These are phyloP conservation scores for Dicroscelio sp. DNA, from an alignment of 2,888 invertebrate genomes.

Conservation along the genomic window DNA sequence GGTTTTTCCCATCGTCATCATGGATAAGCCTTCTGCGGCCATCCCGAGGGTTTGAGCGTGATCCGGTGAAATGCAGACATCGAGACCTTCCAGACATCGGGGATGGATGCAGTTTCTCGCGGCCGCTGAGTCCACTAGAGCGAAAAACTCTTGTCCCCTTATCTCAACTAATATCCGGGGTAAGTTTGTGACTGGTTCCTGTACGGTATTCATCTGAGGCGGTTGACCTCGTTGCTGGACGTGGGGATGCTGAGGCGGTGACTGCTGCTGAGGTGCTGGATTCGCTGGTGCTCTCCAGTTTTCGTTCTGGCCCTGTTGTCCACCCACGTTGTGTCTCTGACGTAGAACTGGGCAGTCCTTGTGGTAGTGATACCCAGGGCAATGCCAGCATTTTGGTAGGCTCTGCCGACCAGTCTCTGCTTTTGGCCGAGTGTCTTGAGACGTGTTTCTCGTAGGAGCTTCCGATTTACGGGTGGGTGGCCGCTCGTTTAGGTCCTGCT, in stretches of 20 bases:
- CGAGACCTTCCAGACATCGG: not conserved
- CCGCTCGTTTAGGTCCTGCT: too few relatives aligned
- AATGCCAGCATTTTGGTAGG: conserved; percentile 52
- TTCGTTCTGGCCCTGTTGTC: not conserved
- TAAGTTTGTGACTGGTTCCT: not conserved
- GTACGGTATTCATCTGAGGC: not conserved
- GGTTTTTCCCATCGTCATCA: too few relatives aligned
- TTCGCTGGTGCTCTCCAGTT: not conserved
- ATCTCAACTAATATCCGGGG: not conserved
- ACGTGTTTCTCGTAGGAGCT: not conserved
- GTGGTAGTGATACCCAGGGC: conserved; percentile 36
- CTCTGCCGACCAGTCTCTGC: too few relatives aligned
- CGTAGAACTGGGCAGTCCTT: conserved; percentile 21
- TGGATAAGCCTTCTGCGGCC: too few relatives aligned
- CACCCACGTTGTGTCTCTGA: not conserved
- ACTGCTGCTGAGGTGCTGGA: too few relatives aligned
- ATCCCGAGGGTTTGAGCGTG: too few relatives aligned
- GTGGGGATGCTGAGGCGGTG: too few relatives aligned
- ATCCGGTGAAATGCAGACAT: too few relatives aligned
- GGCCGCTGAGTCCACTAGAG: conserved; percentile 63
- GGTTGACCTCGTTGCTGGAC: too few relatives aligned
- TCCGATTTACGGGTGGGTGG: too few relatives aligned
- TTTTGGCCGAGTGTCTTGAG: not conserved
- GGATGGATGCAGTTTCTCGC: conserved; percentile 60
- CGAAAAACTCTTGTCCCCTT: not conserved